Base-by-base conservation (phyloP, 2,797 vertebrate genomes). In the Hyperoplus lanceolatus region DNA sequence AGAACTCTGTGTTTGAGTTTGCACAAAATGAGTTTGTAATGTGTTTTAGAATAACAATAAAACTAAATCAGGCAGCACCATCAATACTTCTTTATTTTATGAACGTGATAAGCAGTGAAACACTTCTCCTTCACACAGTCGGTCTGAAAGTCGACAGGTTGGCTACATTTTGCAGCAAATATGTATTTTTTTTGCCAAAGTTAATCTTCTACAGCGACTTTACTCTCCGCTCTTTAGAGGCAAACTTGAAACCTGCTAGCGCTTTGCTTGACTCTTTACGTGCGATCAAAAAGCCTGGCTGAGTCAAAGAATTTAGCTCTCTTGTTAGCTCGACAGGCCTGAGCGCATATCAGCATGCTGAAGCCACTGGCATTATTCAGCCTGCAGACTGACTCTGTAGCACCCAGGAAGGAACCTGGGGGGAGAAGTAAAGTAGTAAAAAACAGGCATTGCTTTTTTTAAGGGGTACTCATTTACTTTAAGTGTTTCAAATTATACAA, bases 341-440 rank as follows among this genome's bases (percentile, higher is more conserved):
- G 57, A 92, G 90, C 90, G 71, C 67, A 94, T 93, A 87, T 89
- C 71, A 91, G 89, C 86, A 86, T 80, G 87, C 87, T 48, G 79
- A 71, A 74, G 71, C 88, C 82, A 81, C 75, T 56, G 70, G 65
- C 56, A 45, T 59, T 76, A 58, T 76, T 81, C 81, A 55, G 54
- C 65, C 80, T 38, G 53, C 72, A 51, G 51, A 50, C 70, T 80
- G 75, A 39, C 82, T 75, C 48, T 50, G 54, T 1, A 66, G 83
- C 80, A 72, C 80, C 75, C 80, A 76, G 81, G 86, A 83, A 89
- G 74, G 67, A 72, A 78, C 63, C 8, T 54, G 59, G 81, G 69
- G 51, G 70, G 67, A 71, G 29, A 29, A 29, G 29, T 29, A 29
- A 29, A 42, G 66, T 54, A 77, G 71, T 77, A 71, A 90, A 84